Conservation (phyloP, 2,113 vertebrate genomes). For the Syngnathus typhle region DNA sequence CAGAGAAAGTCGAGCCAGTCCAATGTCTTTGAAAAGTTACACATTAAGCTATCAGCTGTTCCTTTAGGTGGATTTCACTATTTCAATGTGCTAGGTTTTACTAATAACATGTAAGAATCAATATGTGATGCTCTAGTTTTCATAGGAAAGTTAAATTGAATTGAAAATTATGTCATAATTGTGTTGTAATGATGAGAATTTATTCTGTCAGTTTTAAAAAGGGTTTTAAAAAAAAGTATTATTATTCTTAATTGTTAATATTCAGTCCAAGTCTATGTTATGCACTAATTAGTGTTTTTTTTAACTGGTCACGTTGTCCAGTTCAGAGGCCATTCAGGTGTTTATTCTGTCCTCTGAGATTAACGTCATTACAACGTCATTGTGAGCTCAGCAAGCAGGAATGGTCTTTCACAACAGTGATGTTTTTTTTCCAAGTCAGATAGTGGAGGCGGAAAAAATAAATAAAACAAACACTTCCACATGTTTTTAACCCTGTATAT, state of each 20-base stretch:
- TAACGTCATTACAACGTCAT: constrained; percentile 18
- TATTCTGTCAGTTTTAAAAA: too few relatives aligned
- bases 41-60: constrained; percentile 54
- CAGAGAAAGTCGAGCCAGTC: constrained; percentile 7
- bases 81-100: background rate
- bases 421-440: constrained; percentile 13
- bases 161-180: too few relatives aligned
- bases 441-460: background rate
- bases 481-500: constrained; percentile 1
- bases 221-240: too few relatives aligned
- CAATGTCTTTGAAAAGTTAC: constrained; percentile 52
- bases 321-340: constrained; percentile 19
- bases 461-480: constrained; percentile 13
- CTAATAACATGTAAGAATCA: too few relatives aligned
- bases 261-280: too few relatives aligned
- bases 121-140: too few relatives aligned
- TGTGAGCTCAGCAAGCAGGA: background rate
- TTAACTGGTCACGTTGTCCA: background rate
- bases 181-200: too few relatives aligned
- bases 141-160: too few relatives aligned
- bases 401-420: constrained; percentile 11
- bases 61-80: background rate
- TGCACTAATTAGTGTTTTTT: too few relatives aligned
- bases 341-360: background rate
- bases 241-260: too few relatives aligned